A percentile compares a stretch with the other conserved stretches of the same genome.
Evolutionary conservation across 2,113 vertebrate genomes (phyloP).

Genomic region (Nesoenas mayeri): DNA sequence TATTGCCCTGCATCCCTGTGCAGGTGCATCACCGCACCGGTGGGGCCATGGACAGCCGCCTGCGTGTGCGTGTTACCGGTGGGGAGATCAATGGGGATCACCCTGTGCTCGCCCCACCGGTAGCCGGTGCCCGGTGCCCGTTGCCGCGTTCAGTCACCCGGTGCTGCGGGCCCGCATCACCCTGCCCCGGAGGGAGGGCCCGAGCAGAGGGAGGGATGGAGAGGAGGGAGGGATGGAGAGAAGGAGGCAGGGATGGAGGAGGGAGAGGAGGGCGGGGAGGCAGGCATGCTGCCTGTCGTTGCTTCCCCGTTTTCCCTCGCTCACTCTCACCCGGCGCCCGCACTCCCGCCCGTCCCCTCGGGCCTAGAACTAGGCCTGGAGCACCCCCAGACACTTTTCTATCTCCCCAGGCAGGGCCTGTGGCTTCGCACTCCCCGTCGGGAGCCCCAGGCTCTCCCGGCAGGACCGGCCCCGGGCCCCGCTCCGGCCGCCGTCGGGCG

Average conservation of each 20-base stretch:
- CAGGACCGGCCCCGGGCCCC: background rate
- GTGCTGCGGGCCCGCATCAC: background rate
- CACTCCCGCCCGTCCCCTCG: background rate
- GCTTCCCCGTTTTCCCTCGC: background rate
- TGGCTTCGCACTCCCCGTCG: background rate
- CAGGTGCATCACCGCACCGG: background rate
- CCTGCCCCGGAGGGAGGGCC: slow-evolving; percentile 12
- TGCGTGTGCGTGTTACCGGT: background rate
- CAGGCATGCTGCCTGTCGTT: background rate
- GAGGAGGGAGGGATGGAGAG: background rate
- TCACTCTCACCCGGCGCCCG: background rate
- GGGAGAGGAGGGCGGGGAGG: background rate
- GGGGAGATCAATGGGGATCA: fast-evolving
- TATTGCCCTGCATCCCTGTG: too few species aligned
- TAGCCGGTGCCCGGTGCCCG: background rate
- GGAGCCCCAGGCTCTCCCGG: background rate
- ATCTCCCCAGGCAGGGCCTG: background rate
- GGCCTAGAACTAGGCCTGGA: background rate
- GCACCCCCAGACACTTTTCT: background rate
- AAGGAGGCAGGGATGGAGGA: too few species aligned
- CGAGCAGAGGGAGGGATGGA: background rate
- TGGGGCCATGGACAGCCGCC: background rate
- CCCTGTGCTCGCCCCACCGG: background rate
- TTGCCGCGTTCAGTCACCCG: background rate
- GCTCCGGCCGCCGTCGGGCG: background rate